These are phyloP conservation scores for Drosophila ezoana DNA, from an alignment of 2,888 invertebrate species.

Conservation along the genomic window DNA sequence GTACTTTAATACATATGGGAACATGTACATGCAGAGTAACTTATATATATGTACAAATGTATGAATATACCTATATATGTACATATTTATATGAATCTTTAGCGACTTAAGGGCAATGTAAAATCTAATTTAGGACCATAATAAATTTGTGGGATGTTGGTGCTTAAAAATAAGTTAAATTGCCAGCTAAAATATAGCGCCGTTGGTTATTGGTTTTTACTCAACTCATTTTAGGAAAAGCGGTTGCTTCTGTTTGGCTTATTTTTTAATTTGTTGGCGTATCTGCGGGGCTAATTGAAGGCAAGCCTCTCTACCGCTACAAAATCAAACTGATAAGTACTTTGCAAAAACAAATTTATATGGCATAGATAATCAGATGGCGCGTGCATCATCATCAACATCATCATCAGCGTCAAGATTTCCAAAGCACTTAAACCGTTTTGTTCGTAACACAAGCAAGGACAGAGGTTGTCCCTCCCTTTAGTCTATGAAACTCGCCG, in stretches of 20 bases:
- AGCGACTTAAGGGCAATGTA: not conserved
- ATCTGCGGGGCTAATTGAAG: conserved; percentile 41
- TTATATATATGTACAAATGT: not conserved
- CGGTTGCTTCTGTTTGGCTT: not conserved
- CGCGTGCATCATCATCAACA: conserved; percentile 21
- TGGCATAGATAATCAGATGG: conserved; percentile 63
- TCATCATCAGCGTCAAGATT: conserved; percentile 60
- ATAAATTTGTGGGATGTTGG: not conserved
- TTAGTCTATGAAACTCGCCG: conserved; percentile 3
- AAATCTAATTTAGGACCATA: not conserved
- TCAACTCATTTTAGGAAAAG: not conserved
- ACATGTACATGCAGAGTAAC: not conserved
- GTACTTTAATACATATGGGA: not conserved
- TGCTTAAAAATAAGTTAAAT: conserved; percentile 1
- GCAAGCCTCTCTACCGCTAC: conserved; percentile 17
- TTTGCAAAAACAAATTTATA: conserved; percentile 67
- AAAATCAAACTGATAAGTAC: conserved; percentile 63
- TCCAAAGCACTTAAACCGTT: conserved; percentile 75
- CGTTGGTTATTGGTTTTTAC: conserved; percentile 53
- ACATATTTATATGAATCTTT: not conserved
- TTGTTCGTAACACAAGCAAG: conserved; percentile 69
- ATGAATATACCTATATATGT: not conserved
- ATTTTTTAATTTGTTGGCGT: conserved; percentile 20
- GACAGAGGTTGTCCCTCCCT: conserved; percentile 28
- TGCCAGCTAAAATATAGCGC: conserved; percentile 35